These are phyloP conservation scores for Eumaeus atala DNA, from an alignment of 1,140 invertebrate species.

Conservation along the genomic window DNA sequence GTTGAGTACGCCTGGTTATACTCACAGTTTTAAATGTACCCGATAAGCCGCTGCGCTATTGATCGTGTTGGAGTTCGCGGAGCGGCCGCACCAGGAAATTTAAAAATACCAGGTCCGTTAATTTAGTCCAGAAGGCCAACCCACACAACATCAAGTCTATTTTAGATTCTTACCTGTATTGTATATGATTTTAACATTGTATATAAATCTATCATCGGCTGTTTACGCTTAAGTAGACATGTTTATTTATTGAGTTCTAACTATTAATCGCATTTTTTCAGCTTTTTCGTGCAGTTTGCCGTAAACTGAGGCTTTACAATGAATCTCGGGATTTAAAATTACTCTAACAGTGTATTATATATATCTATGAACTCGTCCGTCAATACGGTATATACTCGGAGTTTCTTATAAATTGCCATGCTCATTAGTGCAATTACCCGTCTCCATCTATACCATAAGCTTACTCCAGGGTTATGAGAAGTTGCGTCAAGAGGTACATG, in stretches of 20 bases:
- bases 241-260: constrained; percentile 33
- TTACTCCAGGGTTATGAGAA: no score
- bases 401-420: no score
- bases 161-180: constrained; percentile 30
- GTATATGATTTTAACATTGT: constrained; percentile 29
- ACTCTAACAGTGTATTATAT: no score
- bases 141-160: constrained; percentile 26
- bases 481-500: no score
- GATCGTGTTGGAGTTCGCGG: constrained; percentile 33
- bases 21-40: no score
- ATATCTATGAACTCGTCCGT: no score
- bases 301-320: not conserved
- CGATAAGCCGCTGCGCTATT: not conserved
- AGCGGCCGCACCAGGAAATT: constrained; percentile 39
- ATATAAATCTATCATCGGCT: constrained; percentile 54
- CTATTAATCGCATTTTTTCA: not conserved
- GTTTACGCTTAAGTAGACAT: constrained; percentile 52
- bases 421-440: no score
- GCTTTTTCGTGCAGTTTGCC: not conserved
- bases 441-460: no score
- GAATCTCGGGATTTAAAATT: no score
- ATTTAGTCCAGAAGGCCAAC: constrained; percentile 44
- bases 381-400: no score
- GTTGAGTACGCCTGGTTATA: no score
- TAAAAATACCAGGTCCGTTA: constrained; percentile 64